Evolutionary conservation across 2,113 vertebrate species (phyloP), one percentile per base, ranked within the genome.

Genomic region (Dermatemys mawii): DNA sequence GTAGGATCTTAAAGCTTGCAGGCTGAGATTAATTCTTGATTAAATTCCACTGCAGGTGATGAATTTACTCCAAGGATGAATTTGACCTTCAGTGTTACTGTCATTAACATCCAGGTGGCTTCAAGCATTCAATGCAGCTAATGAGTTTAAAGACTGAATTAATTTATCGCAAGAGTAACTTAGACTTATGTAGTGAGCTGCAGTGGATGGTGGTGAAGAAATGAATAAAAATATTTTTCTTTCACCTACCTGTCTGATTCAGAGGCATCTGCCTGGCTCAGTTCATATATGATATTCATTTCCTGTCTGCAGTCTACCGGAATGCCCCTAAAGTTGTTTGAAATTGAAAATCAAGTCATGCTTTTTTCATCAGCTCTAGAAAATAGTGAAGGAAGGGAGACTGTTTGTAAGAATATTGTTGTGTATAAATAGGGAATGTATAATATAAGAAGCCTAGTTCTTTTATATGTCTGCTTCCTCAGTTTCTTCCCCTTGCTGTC

Each of bases 331-430:
- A 94, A 98, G 98, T 98, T 82, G 91, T 97, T 98, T 97, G 97
- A 98, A 98, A 98, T 98, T 99, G 98, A 99, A 98, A 98, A 98
- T 97, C 86, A 94, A 99, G 98, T 98, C 98, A 98, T 98, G 97
- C 98, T 98, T 98, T 98, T 98, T 99, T 98, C 98, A 98, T 98
- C 98, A 98, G 96, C 96, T 96, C 87, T 96, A 98, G 97, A 96
- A 98, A 98, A 98, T 96, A 97, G 87, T 96, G 92, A 97, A 97
- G 97, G 94, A 85, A 93, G 94, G 90, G 93, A 91, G 93, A 4
- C 11, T 35, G 50, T 7, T 29, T 95, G 73, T 75, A 81, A 92
- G 91, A 92, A 80, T 94, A 95, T 90, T 75, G 19, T 41, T 90
- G 70, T 93, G 75, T 92, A 48, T 90, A 80, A 63, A 63, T 78